phyloP scores from a whole-genome alignment of 2,113 vertebrate species.

The Poeciliopsis occidentalis region DNA sequence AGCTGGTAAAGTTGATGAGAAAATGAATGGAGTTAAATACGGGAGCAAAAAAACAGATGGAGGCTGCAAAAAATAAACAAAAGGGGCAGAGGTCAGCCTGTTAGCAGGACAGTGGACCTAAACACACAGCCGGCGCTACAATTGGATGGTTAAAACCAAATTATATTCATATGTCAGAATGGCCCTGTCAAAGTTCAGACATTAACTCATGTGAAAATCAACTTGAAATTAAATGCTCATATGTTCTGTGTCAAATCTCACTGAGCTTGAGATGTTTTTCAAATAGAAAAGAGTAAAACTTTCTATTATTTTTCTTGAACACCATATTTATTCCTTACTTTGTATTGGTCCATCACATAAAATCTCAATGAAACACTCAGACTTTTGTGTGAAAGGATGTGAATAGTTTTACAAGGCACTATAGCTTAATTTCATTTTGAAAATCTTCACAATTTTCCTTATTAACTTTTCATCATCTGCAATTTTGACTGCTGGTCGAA shows the following conservation, averaged over 20 bases:
- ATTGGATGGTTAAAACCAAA: no score
- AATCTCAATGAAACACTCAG: not conserved
- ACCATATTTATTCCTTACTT: not conserved
- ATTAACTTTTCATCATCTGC: slow-evolving; percentile 29
- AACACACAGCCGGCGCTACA: no score
- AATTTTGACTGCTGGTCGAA: slow-evolving; percentile 30
- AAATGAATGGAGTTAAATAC: no score
- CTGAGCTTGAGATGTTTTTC: not conserved
- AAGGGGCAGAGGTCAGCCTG: no score
- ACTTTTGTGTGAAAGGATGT: not conserved
- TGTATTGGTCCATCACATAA: not conserved
- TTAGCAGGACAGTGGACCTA: no score
- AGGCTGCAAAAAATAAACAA: no score
- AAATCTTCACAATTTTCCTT: slow-evolving; percentile 43
- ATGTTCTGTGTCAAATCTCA: not conserved
- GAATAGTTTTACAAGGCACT: not conserved
- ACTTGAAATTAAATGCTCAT: not conserved
- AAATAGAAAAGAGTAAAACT: not conserved
- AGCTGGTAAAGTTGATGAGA: no score
- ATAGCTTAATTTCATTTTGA: slow-evolving; percentile 35
- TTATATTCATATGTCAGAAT: no score
- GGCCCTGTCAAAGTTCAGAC: not conserved
- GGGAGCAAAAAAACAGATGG: no score
- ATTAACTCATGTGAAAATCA: not conserved
- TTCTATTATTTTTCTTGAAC: not conserved